Evolutionary conservation across 1,140 invertebrate genomes (phyloP), one percentile per base, ranked within the genome.

Genomic region (Coelopa frigida): DNA sequence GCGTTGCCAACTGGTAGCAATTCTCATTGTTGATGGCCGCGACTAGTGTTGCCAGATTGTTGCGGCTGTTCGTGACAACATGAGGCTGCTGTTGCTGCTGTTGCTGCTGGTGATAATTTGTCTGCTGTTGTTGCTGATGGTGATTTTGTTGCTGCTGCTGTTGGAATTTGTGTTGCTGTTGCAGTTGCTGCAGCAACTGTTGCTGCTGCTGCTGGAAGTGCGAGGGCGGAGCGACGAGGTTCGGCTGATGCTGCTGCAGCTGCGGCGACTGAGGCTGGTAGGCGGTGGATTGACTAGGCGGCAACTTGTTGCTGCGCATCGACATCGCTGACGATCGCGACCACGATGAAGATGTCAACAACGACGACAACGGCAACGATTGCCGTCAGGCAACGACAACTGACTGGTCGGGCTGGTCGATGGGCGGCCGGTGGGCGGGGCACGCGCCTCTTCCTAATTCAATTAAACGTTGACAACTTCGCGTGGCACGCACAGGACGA

Each of bases 141-240:
- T 61, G 51, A 50, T 36, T 49, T 17, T 67, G 65, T 15, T 57
- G 46, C 17, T 60, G 61, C 21, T 65, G 59, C 5, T 72, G 67
- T 44, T 71, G 68, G 43, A 72, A 68, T 48, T 72, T 66, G 41
- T 67, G 63, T 23, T 64, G 60, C 38, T 69, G 64, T 45, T 65
- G 61, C 46, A 59, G 41, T 43, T 65, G 60, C 6, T 58, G 57
- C 31, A 63, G 49, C 50, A 69, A 55, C 32, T 71, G 63, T 43
- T 69, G 67, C 45, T 68, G 66, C 41, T 69, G 66, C 36, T 66
- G 59, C 32, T 68, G 65, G 50, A 59, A 63, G 20, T 53, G 55
- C 55, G 55, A 54, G 22, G 51, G 53, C 22, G 48, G 54, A 45
- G 47, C 47, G 26, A 36, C n/a, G n/a, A n/a, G n/a, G n/a, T n/a